Evolutionary conservation across 2,113 vertebrate genomes (phyloP).

Genomic region (Girardinichthys multiradiatus): DNA sequence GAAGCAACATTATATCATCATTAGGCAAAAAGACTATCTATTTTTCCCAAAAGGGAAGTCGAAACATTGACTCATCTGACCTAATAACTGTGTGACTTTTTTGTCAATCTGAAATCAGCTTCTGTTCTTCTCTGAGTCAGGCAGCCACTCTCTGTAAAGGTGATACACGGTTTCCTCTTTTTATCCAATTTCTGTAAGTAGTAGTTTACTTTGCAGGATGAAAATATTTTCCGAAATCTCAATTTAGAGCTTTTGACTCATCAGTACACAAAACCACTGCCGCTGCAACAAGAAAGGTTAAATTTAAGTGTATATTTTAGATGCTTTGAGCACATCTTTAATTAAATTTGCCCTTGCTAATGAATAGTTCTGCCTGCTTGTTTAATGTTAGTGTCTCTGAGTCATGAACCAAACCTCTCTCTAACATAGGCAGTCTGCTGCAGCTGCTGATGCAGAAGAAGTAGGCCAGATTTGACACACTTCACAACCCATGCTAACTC

Average conservation of each 20-base stretch:
- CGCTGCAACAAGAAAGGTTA: not conserved
- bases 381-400: constrained; percentile 47
- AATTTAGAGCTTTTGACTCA: constrained; percentile 2
- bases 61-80: not conserved
- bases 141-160: not conserved
- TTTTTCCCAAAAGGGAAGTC: not conserved
- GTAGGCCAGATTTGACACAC: constrained; percentile 82
- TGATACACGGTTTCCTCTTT: not conserved
- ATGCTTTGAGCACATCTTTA: constrained; percentile 27
- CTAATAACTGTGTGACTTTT: not conserved
- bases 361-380: constrained; percentile 16
- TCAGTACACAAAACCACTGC: not conserved
- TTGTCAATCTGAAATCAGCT: not conserved
- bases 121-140: not conserved
- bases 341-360: constrained; percentile 35
- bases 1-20: not conserved
- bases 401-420: constrained; percentile 67
- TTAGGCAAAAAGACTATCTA: not conserved
- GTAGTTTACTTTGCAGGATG: too few species aligned
- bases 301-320: not conserved
- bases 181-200: not conserved
- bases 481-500: constrained; percentile 70
- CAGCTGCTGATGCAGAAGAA: constrained; percentile 77
- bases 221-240: not conserved
- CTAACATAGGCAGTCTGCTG: constrained; percentile 61